phyloP scores from a whole-genome alignment of 2,113 vertebrate species.

The Leptodactylus fuscus region DNA sequence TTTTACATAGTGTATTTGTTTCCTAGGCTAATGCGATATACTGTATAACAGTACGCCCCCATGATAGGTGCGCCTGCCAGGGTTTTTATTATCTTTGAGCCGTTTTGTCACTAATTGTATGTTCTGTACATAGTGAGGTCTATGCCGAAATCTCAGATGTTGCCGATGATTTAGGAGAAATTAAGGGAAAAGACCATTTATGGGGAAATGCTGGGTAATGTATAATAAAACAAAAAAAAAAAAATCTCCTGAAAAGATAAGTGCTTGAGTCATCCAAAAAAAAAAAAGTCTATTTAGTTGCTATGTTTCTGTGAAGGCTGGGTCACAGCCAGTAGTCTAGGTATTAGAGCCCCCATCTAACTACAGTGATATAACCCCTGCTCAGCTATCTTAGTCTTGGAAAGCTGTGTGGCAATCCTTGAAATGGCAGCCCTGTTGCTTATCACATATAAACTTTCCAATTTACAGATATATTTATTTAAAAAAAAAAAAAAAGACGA shows the following conservation, averaged over 20 bases:
- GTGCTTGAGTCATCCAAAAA: neutral
- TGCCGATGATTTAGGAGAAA: neutral
- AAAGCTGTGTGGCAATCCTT: too few relatives aligned
- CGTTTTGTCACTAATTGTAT: neutral
- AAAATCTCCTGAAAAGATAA: neutral
- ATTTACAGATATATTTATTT: too few relatives aligned
- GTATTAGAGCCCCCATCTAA: too few relatives aligned
- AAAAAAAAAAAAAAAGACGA: too few relatives aligned
- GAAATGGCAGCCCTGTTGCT: too few relatives aligned
- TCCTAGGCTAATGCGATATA: conserved; percentile 70
- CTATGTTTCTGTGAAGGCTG: too few relatives aligned
- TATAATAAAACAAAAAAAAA: neutral
- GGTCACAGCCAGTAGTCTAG: neutral
- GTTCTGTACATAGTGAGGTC: neutral
- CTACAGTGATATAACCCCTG: too few relatives aligned
- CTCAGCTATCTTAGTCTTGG: too few relatives aligned
- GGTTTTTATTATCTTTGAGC: conserved; percentile 52
- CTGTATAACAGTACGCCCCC: conserved; percentile 72
- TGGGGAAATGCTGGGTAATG: neutral
- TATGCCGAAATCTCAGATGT: neutral
- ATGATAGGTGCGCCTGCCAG: conserved; percentile 72
- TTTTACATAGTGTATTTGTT: conserved; percentile 76
- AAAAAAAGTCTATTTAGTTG: too few relatives aligned
- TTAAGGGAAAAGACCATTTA: neutral
- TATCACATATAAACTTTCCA: too few relatives aligned